phyloP scores from a whole-genome alignment of 2,888 invertebrate genomes.

The Stenurella melanura region DNA sequence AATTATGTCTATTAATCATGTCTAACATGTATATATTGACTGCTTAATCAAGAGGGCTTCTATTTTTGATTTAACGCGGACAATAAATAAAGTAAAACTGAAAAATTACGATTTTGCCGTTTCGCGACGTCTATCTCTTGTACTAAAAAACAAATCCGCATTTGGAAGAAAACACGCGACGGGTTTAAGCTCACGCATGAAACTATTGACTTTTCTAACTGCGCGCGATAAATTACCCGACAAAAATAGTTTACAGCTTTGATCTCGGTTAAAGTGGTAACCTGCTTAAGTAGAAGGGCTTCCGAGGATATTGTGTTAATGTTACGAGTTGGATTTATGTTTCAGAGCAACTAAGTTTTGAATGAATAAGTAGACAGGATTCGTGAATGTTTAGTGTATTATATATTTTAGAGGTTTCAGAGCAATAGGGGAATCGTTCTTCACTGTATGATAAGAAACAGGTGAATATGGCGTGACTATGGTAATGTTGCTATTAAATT shows the following conservation, averaged over 20 bases:
- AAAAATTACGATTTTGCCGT: neutral
- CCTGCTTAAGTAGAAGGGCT: neutral
- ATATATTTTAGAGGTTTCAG: neutral
- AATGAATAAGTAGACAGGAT: neutral
- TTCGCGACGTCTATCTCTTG: neutral
- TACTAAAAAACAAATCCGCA: neutral
- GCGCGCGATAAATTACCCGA: neutral
- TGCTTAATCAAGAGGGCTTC: too few relatives aligned
- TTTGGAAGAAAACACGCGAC: neutral
- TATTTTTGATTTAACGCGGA: too few relatives aligned
- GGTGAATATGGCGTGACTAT: neutral
- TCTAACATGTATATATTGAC: too few relatives aligned
- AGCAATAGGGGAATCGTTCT: neutral
- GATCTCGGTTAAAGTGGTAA: neutral
- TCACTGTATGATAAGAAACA: neutral
- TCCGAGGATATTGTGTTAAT: neutral
- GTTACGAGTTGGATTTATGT: neutral
- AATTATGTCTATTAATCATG: too few relatives aligned
- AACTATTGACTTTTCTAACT: neutral
- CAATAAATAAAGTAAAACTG: too few relatives aligned
- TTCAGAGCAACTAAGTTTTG: neutral
- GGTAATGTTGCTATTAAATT: neutral
- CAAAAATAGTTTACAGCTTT: neutral
- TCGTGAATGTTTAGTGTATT: neutral
- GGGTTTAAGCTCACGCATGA: neutral